Evolutionary conservation across 2,888 invertebrate species (phyloP).

Genomic region (Trachelus tabidus): DNA sequence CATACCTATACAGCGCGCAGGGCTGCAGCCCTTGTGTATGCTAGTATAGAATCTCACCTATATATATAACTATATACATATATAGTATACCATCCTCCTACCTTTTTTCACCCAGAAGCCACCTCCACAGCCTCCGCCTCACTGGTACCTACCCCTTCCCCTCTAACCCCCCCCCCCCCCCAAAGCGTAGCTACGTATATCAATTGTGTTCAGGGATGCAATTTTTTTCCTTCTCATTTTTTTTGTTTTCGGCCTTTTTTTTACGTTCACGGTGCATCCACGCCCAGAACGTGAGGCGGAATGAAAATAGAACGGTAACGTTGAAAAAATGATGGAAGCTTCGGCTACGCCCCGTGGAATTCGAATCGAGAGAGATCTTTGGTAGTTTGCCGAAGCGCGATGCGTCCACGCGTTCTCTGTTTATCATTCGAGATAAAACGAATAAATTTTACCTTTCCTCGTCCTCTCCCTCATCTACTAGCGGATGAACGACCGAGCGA

Average conservation of each 20-base stretch:
- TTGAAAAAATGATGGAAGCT: conserved; percentile 51
- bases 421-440: neutral
- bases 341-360: neutral
- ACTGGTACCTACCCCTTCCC: neutral
- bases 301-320: conserved; percentile 61
- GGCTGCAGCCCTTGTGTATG: neutral
- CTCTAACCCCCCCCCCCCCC: neutral
- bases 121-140: neutral
- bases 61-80: neutral
- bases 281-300: conserved; percentile 53
- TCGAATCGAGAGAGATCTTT: neutral
- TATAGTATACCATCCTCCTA: neutral
- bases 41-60: neutral
- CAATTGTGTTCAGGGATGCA: conserved; percentile 32
- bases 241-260: neutral
- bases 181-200: conserved; percentile 21
- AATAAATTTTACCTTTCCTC: neutral
- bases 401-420: neutral
- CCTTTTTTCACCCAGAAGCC: neutral
- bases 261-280: conserved; percentile 21
- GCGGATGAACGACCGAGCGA: neutral
- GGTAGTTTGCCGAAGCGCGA: neutral
- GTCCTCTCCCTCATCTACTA: neutral
- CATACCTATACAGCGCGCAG: neutral
- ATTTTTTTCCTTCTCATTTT: conserved; percentile 25